Base-by-base conservation (phyloP, 2,888 invertebrate species). In the Plebejus anna region DNA sequence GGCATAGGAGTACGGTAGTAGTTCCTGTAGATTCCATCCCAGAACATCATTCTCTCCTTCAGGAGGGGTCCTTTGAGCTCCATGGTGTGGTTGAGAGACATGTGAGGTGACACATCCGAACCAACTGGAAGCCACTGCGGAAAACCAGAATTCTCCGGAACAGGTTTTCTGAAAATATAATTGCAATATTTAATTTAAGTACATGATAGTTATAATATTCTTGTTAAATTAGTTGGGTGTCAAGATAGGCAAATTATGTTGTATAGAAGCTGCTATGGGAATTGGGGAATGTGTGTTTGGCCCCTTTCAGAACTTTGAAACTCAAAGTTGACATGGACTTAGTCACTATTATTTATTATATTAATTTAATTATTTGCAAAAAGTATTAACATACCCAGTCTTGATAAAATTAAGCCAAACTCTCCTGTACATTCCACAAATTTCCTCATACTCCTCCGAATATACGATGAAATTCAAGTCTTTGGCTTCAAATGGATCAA, bases 91-190 rank as follows among this genome's bases (percentile, higher is more conserved):
- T 81, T 82, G 1, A 87, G 76, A 0, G 81, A 80, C 84, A 86
- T 83, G 76, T 86, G 77, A 16, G 84, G 85, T 11, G 83, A 80
- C 38, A 80, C 78, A 61, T 82, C 77, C 4, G 70, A 77, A 1
- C 79, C 78, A 1, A 78, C 81, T 66, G 84, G 78, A 1, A 81
- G 83, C 86, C 86, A 87, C 4, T 78, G 51, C 4, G 83, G 82
- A 0, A 84, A 72, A 0, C 77, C 75, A 1, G 85, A 84, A 0
- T 78, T 83, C 22, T 81, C 79, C 1, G 84, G 81, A 3, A 85
- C 82, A 0, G 88, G 87, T 51, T 81, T 82, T 6, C 88, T 88
- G 80, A 22, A 79, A 81, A 72, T n/a, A 76, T 66, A 66, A 66
- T 66, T 32, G 13, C 5, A 9, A 11, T 28, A 11, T 61, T 28